phyloP scores from a whole-genome alignment of 2,888 invertebrate species.

The Diabrotica balteata region DNA sequence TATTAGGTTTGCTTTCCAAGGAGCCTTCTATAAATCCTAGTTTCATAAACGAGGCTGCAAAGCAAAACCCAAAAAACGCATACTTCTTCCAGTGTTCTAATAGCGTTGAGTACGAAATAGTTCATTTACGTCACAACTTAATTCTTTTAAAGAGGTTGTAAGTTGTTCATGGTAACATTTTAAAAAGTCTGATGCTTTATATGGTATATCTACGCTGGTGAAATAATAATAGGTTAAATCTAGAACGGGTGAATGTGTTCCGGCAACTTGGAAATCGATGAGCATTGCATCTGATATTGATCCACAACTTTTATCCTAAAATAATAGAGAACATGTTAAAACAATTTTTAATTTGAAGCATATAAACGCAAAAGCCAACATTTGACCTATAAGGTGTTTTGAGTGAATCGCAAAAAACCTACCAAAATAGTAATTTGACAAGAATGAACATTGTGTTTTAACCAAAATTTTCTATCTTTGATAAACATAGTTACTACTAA shows the following conservation, averaged over 20 bases:
- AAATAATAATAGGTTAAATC: conserved; percentile 21
- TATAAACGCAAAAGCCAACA: no score
- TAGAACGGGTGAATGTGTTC: conserved; percentile 16
- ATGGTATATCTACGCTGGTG: not conserved
- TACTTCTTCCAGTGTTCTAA: conserved; percentile 26
- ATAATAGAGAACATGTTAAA: no score
- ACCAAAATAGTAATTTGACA: no score
- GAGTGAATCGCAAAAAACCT: no score
- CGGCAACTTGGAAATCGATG: conserved; percentile 22
- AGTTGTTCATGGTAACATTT: conserved; percentile 19
- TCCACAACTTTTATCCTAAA: conserved; percentile 3
- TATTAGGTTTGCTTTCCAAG: no score
- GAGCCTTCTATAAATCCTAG: no score
- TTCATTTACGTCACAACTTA: conserved; percentile 11
- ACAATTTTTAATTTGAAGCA: no score
- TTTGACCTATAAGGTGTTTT: no score
- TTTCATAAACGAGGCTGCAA: not conserved
- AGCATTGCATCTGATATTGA: conserved; percentile 9
- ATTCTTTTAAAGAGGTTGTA: conserved; percentile 1
- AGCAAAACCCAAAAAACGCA: conserved; percentile 19
- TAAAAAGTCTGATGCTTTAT: not conserved
- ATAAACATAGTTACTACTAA: no score
- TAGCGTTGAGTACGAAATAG: conserved; percentile 10
- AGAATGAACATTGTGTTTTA: no score
- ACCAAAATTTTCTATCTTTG: no score